These are phyloP conservation scores for Drosophila mayri DNA, from an alignment of 1,140 invertebrate genomes.

Conservation along the genomic window DNA sequence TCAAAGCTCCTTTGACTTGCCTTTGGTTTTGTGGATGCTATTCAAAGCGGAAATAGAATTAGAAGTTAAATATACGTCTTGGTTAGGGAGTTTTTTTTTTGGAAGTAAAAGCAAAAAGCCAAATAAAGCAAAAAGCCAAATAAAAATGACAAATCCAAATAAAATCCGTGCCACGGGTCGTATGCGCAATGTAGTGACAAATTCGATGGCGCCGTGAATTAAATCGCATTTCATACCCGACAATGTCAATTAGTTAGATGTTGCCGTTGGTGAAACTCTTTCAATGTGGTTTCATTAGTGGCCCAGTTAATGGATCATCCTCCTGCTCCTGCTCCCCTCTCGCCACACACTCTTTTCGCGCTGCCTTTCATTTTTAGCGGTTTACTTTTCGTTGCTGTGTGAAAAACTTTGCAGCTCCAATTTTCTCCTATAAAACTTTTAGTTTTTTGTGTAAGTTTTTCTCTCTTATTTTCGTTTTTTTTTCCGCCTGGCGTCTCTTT, in stretches of 20 bases:
- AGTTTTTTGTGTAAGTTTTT: constrained; percentile 28
- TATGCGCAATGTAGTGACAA: constrained; percentile 30
- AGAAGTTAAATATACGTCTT: background rate
- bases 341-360: background rate
- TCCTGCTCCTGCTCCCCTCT: background rate
- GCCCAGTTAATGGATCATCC: constrained; percentile 63
- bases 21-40: constrained; percentile 7
- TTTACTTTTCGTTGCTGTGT: constrained; percentile 56
- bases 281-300: constrained; percentile 77
- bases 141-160: background rate
- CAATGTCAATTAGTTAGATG: constrained; percentile 49
- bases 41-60: constrained; percentile 7
- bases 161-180: constrained; percentile 10
- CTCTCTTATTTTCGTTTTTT: background rate
- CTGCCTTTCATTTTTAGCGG: constrained; percentile 43
- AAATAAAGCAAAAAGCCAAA: no score
- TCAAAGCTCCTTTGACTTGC: constrained; percentile 6
- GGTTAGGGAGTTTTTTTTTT: background rate
- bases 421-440: constrained; percentile 66
- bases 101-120: background rate
- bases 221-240: constrained; percentile 19
- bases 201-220: constrained; percentile 7
- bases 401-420: constrained; percentile 67
- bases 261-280: constrained; percentile 35
- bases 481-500: background rate